Evolutionary conservation across 2,113 vertebrate genomes (phyloP).

Genomic region (Scopus umbretta): DNA sequence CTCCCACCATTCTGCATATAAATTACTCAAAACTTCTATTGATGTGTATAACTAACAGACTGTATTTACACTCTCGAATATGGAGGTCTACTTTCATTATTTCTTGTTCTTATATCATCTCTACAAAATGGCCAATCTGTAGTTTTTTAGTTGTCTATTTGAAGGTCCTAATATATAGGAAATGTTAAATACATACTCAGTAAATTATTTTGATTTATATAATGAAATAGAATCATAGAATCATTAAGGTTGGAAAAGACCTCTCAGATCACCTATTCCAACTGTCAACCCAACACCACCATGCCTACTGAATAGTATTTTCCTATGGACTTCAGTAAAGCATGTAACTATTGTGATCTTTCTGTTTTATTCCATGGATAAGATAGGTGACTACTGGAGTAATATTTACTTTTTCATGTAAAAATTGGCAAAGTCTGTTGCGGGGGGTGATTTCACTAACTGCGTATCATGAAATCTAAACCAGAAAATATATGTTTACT

Average conservation of each 20-base stretch:
- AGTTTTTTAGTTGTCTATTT: neutral
- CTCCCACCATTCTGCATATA: neutral
- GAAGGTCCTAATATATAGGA: neutral
- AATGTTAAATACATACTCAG: neutral
- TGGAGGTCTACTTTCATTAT: neutral
- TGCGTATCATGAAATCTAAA: neutral
- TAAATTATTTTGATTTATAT: neutral
- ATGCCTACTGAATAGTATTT: too few relatives aligned
- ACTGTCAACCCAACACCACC: too few relatives aligned
- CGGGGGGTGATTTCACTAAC: neutral
- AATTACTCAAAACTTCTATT: neutral
- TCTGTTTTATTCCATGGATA: neutral
- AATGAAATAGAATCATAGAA: too few relatives aligned
- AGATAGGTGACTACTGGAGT: neutral
- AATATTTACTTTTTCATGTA: neutral
- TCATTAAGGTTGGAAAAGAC: too few relatives aligned
- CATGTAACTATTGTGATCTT: neutral
- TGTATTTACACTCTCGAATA: neutral
- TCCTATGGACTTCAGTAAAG: neutral
- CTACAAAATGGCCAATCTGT: neutral
- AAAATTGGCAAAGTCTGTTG: neutral
- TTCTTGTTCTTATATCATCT: neutral
- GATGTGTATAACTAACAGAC: neutral
- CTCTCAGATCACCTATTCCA: too few relatives aligned
- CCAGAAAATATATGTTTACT: neutral